Conservation (phyloP, 1,140 invertebrate genomes). For the Zaprionus vittiger region DNA sequence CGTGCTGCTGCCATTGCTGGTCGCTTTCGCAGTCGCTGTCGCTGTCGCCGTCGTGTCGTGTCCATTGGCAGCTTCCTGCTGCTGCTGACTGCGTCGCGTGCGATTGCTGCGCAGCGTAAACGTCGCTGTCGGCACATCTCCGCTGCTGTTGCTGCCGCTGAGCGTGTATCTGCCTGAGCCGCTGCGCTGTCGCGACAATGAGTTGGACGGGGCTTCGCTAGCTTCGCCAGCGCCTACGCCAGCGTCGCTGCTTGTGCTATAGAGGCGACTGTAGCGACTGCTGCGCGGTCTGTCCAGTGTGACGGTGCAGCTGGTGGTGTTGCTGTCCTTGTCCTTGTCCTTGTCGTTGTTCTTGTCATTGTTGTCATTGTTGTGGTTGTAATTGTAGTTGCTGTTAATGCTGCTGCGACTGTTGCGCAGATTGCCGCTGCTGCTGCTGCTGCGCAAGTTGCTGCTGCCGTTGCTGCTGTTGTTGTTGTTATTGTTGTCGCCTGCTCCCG, state of each 20-base stretch:
- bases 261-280: conserved; percentile 76
- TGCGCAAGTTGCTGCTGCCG: conserved; percentile 21
- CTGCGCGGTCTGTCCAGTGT: conserved; percentile 70
- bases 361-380: not conserved
- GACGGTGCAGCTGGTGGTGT: conserved; percentile 51
- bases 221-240: conserved; percentile 8
- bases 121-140: conserved; percentile 76
- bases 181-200: conserved; percentile 23
- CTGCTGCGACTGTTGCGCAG: conserved; percentile 38
- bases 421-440: conserved; percentile 39
- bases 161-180: conserved; percentile 57
- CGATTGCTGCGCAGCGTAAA: conserved; percentile 58
- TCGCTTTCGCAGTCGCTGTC: conserved; percentile 10
- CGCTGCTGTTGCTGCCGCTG: conserved; percentile 65
- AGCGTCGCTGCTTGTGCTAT: conserved; percentile 59
- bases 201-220: conserved; percentile 8
- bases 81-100: conserved; percentile 31
- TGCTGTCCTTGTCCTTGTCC: conserved; percentile 14
- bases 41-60: not conserved
- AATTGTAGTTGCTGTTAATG: conserved; percentile 19
- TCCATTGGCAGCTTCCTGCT: conserved; percentile 2
- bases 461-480: conserved; percentile 33
- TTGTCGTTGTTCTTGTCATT: not conserved
- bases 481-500: conserved; percentile 29
- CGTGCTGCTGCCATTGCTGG: conserved; percentile 48